Base-by-base conservation (phyloP, 2,113 vertebrate species). In the Fregata magnificens region DNA sequence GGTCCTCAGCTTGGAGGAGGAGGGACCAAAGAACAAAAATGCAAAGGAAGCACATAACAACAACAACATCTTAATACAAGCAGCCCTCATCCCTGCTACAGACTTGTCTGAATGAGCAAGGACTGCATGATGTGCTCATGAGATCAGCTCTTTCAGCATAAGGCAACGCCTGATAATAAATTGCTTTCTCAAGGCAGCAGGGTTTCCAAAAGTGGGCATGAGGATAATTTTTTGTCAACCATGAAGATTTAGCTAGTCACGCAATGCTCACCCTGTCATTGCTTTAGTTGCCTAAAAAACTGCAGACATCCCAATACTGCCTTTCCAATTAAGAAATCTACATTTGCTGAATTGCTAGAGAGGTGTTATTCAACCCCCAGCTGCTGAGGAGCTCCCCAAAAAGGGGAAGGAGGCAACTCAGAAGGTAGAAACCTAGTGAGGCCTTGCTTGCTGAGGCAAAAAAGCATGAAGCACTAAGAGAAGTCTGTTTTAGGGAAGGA, bases 61-160 rank as follows among this genome's bases (percentile, higher is more conserved):
- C 25, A 72, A 26, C 7, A 40, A 47, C 21, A 50, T n/a, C 29
- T 45, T 26, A 22, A 53, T 24, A 11, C 16, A 34, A 56, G 13
- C 40, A 80, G 36, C 49, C 13, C 9, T 62, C 8, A 4, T 14
- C 45, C 50, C 36, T 32, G 22, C 53, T 25, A 26, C 45, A 56
- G 74, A 28, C 49, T 32, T 34, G 15, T 13, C 40, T 28, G 71
- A 79, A 49, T 9, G 16, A 80, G 53, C 3, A 5, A 88, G 31
- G 40, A 32, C 25, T 53, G 31, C 53, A 34, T 0, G 0, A n/a
- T 1, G 10, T 0, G 8, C 76, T 73, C 13, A 1, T 15, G 42
- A 79, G 34, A 62, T 17, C 61, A 25, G 16, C 18, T 31, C 50
- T 53, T 44, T 10, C 53, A 47, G 40, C 28, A 2, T 5, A 62